These are phyloP conservation scores for Belonocnema kinseyi DNA, from an alignment of 1,140 invertebrate genomes.

Conservation along the genomic window DNA sequence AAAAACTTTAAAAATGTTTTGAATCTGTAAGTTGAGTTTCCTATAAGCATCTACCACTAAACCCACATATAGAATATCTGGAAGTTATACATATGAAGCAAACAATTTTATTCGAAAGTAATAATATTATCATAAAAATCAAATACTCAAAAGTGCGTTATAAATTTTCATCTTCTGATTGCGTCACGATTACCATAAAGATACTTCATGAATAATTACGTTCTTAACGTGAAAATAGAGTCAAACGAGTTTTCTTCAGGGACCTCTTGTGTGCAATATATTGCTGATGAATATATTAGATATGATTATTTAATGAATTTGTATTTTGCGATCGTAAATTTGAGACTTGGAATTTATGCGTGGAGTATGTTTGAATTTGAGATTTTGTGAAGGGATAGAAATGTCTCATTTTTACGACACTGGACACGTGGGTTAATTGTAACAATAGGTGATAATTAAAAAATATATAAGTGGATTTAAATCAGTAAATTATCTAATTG, in stretches of 20 bases:
- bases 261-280: neutral
- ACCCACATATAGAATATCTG: too few species aligned
- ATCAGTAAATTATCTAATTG: too few species aligned
- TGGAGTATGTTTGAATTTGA: constrained; percentile 22
- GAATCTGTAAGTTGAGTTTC: too few species aligned
- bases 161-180: too few species aligned
- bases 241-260: neutral
- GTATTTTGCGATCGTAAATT: constrained; percentile 1
- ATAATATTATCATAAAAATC: too few species aligned
- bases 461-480: too few species aligned
- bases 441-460: neutral
- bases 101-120: neutral
- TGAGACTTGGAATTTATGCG: constrained; percentile 1
- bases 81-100: too few species aligned
- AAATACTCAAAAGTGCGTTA: too few species aligned
- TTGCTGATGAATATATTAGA: neutral
- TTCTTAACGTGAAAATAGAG: neutral
- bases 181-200: too few species aligned
- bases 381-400: neutral
- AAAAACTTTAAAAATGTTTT: too few species aligned
- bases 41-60: too few species aligned
- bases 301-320: neutral
- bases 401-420: constrained; percentile 9
- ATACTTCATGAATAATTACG: too few species aligned
- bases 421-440: neutral